These are phyloP conservation scores for Chironomus tentans DNA, from an alignment of 2,888 invertebrate genomes.

Conservation along the genomic window DNA sequence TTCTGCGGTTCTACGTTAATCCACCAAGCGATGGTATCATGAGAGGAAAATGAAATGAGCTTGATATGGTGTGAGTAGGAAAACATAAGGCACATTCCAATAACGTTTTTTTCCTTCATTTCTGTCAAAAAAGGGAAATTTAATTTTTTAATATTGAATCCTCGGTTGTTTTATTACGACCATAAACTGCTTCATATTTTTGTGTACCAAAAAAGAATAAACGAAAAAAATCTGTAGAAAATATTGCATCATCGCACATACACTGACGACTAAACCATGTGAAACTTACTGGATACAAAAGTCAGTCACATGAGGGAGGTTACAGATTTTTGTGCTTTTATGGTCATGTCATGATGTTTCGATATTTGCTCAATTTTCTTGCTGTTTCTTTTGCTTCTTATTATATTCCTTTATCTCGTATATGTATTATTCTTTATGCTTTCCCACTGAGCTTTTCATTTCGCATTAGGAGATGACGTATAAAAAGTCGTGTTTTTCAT, in stretches of 20 bases:
- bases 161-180: slow-evolving; percentile 5
- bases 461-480: neutral
- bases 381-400: neutral
- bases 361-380: neutral
- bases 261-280: too few relatives aligned
- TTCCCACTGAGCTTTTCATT: neutral
- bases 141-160: slow-evolving; percentile 10
- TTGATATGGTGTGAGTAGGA: neutral
- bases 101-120: neutral
- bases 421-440: neutral
- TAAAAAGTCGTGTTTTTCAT: neutral
- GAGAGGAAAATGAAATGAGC: neutral
- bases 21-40: neutral
- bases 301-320: neutral
- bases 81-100: slow-evolving; percentile 2
- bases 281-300: neutral
- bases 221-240: neutral
- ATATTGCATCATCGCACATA: neutral
- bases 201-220: too few relatives aligned
- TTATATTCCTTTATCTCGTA: neutral
- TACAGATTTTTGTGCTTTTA: neutral
- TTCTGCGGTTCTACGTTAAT: neutral
- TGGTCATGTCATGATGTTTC: neutral
- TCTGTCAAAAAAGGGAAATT: slow-evolving; percentile 1
- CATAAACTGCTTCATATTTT: slow-evolving; percentile 1